A percentile compares a stretch with the other conserved stretches of the same genome.
phyloP scores from a whole-genome alignment of 2,797 vertebrate species.

The Tokudaia muenninki region DNA sequence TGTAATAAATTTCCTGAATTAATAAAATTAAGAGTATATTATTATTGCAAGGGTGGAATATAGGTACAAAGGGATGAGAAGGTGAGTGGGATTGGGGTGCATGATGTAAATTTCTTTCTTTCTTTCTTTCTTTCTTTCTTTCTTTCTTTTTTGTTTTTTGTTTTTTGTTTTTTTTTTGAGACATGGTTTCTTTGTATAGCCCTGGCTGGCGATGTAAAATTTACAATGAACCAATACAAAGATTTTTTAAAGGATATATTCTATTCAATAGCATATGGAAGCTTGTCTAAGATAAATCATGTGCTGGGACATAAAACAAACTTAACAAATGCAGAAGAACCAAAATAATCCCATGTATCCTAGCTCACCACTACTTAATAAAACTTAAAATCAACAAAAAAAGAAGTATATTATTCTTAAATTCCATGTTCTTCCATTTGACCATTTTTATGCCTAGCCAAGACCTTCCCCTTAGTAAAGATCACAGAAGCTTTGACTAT shows the following conservation, averaged over 20 bases:
- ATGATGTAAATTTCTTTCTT: not conserved
- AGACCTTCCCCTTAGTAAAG: slow-evolving; percentile 12
- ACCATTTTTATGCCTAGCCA: not conserved
- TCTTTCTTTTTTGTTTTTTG: too few relatives aligned
- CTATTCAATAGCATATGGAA: not conserved
- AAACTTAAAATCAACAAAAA: not conserved
- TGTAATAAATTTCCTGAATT: slow-evolving; percentile 11
- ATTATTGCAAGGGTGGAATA: not conserved
- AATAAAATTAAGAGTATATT: slow-evolving; percentile 32
- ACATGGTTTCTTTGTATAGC: too few relatives aligned
- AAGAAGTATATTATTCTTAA: slow-evolving; percentile 7
- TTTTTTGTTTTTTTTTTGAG: too few relatives aligned
- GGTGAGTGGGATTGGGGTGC: not conserved
- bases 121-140: too few relatives aligned
- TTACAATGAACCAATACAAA: not conserved
- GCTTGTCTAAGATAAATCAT: not conserved
- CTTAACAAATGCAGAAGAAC: not conserved
- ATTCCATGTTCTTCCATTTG: slow-evolving; percentile 47
- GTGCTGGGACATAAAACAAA: not conserved
- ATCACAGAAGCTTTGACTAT: not conserved
- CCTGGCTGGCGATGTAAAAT: not conserved
- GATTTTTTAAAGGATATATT: not conserved
- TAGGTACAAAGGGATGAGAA: not conserved
- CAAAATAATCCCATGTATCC: not conserved
- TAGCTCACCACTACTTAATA: not conserved